phyloP scores from a whole-genome alignment of 2,113 vertebrate genomes.

The Centropus unirufus region DNA sequence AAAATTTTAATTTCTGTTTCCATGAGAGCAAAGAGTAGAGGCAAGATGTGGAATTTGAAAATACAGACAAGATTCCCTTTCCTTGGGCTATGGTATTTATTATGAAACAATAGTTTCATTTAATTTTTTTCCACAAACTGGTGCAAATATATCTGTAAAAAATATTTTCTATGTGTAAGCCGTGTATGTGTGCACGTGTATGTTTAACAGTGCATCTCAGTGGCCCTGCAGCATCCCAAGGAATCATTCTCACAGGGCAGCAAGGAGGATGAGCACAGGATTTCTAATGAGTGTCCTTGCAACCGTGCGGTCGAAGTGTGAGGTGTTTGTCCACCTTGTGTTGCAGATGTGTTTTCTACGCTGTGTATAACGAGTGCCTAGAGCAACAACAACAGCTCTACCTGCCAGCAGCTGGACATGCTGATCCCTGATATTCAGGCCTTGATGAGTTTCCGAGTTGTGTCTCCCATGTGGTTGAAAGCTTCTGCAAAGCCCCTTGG shows the following conservation, averaged over 20 bases:
- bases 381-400: background rate
- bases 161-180: background rate
- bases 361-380: background rate
- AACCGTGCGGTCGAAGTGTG: background rate
- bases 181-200: fast-evolving
- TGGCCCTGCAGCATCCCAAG: background rate
- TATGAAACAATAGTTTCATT: background rate
- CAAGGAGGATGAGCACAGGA: background rate
- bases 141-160: background rate
- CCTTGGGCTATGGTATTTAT: background rate
- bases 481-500: background rate
- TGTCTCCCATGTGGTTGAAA: background rate
- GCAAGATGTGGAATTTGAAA: background rate
- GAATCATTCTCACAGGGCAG: background rate
- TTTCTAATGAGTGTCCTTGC: background rate
- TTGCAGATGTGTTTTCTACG: background rate
- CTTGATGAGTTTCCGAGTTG: background rate
- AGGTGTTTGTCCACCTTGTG: background rate
- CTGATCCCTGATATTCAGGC: background rate
- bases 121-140: background rate
- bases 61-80: background rate
- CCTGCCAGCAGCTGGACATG: background rate
- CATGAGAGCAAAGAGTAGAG: background rate
- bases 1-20: background rate
- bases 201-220: background rate